Evolutionary conservation across 2,797 vertebrate genomes (phyloP), one percentile per base, ranked within the genome.

Genomic region (Alcedo quadribrachys): DNA sequence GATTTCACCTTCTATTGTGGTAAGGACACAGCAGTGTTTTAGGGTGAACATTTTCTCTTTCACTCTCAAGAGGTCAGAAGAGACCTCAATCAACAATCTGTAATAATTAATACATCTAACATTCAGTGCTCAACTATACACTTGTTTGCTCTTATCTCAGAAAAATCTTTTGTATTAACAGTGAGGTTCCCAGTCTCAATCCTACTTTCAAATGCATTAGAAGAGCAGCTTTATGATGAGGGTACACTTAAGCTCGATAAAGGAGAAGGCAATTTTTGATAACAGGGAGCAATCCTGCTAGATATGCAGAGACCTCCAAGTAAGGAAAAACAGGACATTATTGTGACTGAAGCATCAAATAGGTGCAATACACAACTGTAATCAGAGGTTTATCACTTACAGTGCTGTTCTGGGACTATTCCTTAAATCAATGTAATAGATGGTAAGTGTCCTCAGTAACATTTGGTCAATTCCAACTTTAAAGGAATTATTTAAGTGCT

Each of bases 31-130:
- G 20, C 40, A 79, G 15, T 61, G 51, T 33, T 75, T 82, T 42
- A 81, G 30, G 37, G 37, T 24, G 19, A 87, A 76, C 42, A 27
- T 51, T 79, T 27, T 54, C n/a, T 74, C 27, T 69, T 91, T 81
- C 30, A 85, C 30, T 65, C 86, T 93, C 75, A 90, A 89, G 78
- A 90, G 68, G 88, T 80, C 90, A 93, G 68, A 43, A 92, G 19
- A 89, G 54, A 35, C 37, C 37, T 81, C 30, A 61, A 46, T 11
- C 45, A 85, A 54, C 51, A 63, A 65, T 13, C 6, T 51, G 42
- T 75, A 80, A 75, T 37, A 61, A 76, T 51, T 40, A 69, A 76
- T 30, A 69, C 2, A 53, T 28, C 32, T 46, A 76, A 78, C 16
- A 83, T 27, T 32, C 9, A 57, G 3, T 17, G 30, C 18, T 91